A percentile compares a stretch with the other conserved stretches of the same genome.
These are phyloP conservation scores for Chitala chitala DNA, from an alignment of 2,113 vertebrate species.

Conservation along the genomic window DNA sequence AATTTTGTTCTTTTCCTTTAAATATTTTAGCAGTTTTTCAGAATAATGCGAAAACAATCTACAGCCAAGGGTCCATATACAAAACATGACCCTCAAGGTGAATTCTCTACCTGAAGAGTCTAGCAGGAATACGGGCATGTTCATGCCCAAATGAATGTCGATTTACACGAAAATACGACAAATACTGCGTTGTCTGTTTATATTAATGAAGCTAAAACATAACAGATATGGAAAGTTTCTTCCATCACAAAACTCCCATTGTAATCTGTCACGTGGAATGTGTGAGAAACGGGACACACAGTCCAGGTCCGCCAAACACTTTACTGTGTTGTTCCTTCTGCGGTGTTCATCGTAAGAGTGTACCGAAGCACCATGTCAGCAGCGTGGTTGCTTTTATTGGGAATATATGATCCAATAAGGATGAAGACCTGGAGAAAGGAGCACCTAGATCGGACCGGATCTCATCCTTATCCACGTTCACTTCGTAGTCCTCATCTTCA, in stretches of 20 bases:
- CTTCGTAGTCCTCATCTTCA: constrained; percentile 63
- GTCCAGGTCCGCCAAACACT: neutral
- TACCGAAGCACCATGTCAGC: constrained; percentile 35
- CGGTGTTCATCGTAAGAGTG: neutral
- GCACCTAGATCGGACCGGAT: constrained; percentile 16
- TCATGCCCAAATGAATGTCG: neutral
- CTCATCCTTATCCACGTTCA: constrained; percentile 47
- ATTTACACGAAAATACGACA: neutral
- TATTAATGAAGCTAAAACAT: neutral
- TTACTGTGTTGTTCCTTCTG: neutral
- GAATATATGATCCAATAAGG: constrained; percentile 6
- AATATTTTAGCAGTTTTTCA: no score
- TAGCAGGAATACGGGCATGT: neutral
- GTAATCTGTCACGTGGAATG: constrained; percentile 8
- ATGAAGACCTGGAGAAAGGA: constrained; percentile 29
- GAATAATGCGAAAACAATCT: no score
- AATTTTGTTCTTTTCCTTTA: no score
- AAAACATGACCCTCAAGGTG: neutral
- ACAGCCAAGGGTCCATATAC: neutral
- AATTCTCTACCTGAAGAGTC: constrained; percentile 15
- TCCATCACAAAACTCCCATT: constrained; percentile 4
- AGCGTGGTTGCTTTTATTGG: constrained; percentile 31
- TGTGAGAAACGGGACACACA: neutral
- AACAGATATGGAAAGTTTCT: neutral
- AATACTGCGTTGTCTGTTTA: neutral